Evolutionary conservation across 2,113 vertebrate species (phyloP), one percentile per base, ranked within the genome.

Genomic region (Galeopterus variegatus): DNA sequence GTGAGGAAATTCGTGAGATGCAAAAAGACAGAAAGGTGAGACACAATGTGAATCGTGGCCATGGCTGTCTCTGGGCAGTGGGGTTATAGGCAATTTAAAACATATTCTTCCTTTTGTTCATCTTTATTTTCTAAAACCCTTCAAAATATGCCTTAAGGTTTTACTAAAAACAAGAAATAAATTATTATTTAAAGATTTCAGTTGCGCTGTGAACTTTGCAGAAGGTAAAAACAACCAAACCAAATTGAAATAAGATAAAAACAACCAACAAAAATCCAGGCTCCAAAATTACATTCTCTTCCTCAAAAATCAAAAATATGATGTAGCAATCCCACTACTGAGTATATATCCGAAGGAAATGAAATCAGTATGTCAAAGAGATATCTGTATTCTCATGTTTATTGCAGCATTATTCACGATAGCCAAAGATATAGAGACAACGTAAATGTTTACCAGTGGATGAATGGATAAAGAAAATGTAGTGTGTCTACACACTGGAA

Each of bases 101-200:
- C 12, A 28, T 26, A 52, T 64, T 64, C 60, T 89, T 77, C 65
- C 54, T 67, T 94, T 77, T 82, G 21, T 7, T 86, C 21, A 45
- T 83, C 69, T 69, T 56, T 14, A 28, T 88, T 33, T 93, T 82
- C 62, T 67, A 52, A 88, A 75, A 41, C 65, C 12, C 17, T 73
- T 84, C 65, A 58, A 95, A 88, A 62, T 45, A 31, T 0, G 7
- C 48, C 50, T 58, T 52, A 23, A 33, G 31, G 33, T 67, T 85
- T 90, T 65, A 70, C 28, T 45, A 69, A 94, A 93, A 83, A 45
- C 41, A 76, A 82, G 36, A 73, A 82, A 62, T 54, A 69, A 21
- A 31, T 52, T 36, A 79, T 65, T n/a, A 86, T 81, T 65, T 93
- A 60, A 87, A 79, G 23, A 48, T 23, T 77, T 65, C 1, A 3